A percentile compares a stretch with the other conserved stretches of the same genome.
Conservation (phyloP, 2,113 vertebrate genomes). For the Myrmecophaga tridactyla region DNA sequence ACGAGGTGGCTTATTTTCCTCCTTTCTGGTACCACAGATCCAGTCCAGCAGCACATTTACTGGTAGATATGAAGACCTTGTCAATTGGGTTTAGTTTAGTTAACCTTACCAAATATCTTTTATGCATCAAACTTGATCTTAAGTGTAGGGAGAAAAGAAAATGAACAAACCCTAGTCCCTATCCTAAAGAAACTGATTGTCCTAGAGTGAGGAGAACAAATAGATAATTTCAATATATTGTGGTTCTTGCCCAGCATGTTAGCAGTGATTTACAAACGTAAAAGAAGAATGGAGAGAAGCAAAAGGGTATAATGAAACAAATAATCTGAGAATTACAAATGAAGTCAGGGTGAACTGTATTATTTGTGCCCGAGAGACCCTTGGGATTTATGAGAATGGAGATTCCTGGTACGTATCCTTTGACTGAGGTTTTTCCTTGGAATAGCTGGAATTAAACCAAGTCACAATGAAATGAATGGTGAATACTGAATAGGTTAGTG, state of each 20-base stretch:
- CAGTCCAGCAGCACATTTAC: neutral
- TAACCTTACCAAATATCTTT: neutral
- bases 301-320: neutral
- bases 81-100: neutral
- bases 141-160: neutral
- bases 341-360: neutral
- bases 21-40: neutral
- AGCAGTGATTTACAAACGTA: neutral
- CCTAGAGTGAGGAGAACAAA: neutral
- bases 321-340: neutral
- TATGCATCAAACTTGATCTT: neutral
- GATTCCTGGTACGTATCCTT: neutral
- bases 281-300: neutral
- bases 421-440: neutral
- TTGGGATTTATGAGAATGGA: neutral
- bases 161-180: neutral
- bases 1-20: neutral
- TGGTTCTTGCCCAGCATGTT: neutral
- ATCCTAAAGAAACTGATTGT: neutral
- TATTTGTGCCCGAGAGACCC: neutral
- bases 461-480: neutral
- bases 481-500: neutral
- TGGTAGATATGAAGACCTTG: neutral
- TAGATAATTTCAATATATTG: neutral
- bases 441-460: neutral